Conservation (phyloP, 2,113 vertebrate genomes). For the Brachionichthys hirsutus region DNA sequence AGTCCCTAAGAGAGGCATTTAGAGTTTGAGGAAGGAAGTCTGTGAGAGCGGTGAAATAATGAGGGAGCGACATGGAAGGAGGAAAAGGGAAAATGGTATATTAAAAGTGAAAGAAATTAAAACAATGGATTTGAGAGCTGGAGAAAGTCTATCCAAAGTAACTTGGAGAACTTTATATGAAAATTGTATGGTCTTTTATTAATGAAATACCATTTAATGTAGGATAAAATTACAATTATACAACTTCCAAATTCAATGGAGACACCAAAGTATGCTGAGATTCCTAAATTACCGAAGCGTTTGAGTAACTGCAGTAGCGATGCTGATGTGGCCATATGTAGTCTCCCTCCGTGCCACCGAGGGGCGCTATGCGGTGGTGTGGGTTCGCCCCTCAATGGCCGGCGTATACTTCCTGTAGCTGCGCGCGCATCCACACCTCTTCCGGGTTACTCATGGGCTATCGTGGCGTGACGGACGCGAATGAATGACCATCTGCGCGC, state of each 20-base stretch:
- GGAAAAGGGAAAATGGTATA: slow-evolving; percentile 17
- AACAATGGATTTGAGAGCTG: slow-evolving; percentile 24
- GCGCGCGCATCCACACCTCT: too few species aligned
- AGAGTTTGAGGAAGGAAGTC: slow-evolving; percentile 61
- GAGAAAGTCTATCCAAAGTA: neutral
- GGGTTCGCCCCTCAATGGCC: too few species aligned
- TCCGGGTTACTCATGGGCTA: too few species aligned
- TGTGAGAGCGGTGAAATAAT: slow-evolving; percentile 45
- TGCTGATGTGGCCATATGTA: too few species aligned
- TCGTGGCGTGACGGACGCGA: too few species aligned
- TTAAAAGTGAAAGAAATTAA: slow-evolving; percentile 30
- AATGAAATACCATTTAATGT: slow-evolving; percentile 32
- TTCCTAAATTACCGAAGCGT: slow-evolving; percentile 73
- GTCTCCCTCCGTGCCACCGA: too few species aligned
- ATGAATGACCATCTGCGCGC: too few species aligned
- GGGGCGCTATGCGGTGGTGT: too few species aligned
- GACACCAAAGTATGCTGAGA: slow-evolving; percentile 55
- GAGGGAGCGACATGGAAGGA: slow-evolving; percentile 29
- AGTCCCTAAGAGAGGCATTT: slow-evolving; percentile 56
- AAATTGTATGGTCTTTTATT: slow-evolving; percentile 31
- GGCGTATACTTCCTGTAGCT: too few species aligned
- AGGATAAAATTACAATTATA: slow-evolving; percentile 45
- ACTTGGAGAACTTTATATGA: slow-evolving; percentile 7
- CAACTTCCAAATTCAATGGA: slow-evolving; percentile 48
- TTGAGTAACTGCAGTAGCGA: slow-evolving; percentile 69